Conservation (phyloP, 2,888 invertebrate genomes). For the Chromoteleia sp. region DNA sequence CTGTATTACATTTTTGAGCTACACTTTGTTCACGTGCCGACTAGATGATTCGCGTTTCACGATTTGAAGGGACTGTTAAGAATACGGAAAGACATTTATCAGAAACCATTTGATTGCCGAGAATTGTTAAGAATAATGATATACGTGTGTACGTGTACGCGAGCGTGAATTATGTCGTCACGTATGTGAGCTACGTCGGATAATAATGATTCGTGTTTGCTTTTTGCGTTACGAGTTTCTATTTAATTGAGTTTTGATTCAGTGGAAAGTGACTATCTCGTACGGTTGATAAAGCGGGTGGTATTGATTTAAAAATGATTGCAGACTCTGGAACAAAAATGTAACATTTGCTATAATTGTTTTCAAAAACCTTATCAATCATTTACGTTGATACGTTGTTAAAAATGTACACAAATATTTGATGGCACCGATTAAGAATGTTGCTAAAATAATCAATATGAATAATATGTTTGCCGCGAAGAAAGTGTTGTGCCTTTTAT, state of each 20-base stretch:
- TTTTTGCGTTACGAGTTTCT: constrained; percentile 28
- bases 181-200: neutral
- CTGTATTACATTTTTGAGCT: constrained; percentile 10
- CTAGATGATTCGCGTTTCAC: constrained; percentile 32
- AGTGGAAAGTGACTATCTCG: constrained; percentile 13
- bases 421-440: neutral
- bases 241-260: constrained; percentile 13
- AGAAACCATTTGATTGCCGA: constrained; percentile 8
- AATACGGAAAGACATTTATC: constrained; percentile 33
- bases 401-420: neutral
- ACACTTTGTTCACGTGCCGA: constrained; percentile 29
- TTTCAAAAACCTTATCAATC: neutral
- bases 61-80: constrained; percentile 20
- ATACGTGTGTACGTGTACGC: neutral
- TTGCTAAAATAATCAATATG: constrained; percentile 2
- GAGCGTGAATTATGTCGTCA: constrained; percentile 5
- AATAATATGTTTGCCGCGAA: no score
- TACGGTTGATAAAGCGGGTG: neutral
- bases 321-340: neutral
- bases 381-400: neutral
- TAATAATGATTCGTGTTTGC: constrained; percentile 21
- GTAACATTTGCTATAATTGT: neutral
- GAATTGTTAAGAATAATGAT: constrained; percentile 29
- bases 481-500: no score
- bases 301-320: constrained; percentile 16